Percentiles rank a stretch among this genome's conserved stretches.
These are phyloP conservation scores for Cuniculus paca DNA, from an alignment of 2,797 vertebrate species.

Conservation along the genomic window DNA sequence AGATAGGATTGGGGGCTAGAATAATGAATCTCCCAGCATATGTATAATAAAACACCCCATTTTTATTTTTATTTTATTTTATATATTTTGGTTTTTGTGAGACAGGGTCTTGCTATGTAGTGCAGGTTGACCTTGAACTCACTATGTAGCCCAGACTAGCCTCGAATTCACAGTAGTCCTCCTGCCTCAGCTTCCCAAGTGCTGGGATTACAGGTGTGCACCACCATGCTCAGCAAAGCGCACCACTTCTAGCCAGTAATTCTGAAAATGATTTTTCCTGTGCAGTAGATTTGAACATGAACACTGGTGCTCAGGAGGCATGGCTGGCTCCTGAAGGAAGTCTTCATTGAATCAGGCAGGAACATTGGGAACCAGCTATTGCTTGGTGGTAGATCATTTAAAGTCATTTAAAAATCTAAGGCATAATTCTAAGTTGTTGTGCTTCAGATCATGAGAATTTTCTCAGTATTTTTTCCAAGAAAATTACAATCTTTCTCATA, in stretches of 20 bases:
- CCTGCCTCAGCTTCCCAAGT: no score
- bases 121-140: no score
- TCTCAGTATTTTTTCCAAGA: slow-evolving; percentile 68
- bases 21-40: neutral
- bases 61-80: neutral
- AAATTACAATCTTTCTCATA: slow-evolving; percentile 77
- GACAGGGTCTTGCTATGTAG: no score
- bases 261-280: slow-evolving; percentile 70
- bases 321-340: slow-evolving; percentile 58
- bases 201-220: no score
- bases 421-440: slow-evolving; percentile 81
- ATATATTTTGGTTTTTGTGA: no score
- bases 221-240: no score
- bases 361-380: slow-evolving; percentile 76
- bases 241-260: neutral
- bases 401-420: slow-evolving; percentile 76
- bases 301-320: slow-evolving; percentile 56
- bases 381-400: slow-evolving; percentile 79
- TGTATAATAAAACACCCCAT: slow-evolving; percentile 21
- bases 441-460: slow-evolving; percentile 77
- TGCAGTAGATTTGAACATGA: slow-evolving; percentile 62
- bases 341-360: slow-evolving; percentile 83
- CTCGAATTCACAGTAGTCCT: no score
- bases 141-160: no score
- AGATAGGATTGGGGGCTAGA: neutral